Base-by-base conservation (phyloP, 2,888 invertebrate genomes). In the Sialis lutaria region DNA sequence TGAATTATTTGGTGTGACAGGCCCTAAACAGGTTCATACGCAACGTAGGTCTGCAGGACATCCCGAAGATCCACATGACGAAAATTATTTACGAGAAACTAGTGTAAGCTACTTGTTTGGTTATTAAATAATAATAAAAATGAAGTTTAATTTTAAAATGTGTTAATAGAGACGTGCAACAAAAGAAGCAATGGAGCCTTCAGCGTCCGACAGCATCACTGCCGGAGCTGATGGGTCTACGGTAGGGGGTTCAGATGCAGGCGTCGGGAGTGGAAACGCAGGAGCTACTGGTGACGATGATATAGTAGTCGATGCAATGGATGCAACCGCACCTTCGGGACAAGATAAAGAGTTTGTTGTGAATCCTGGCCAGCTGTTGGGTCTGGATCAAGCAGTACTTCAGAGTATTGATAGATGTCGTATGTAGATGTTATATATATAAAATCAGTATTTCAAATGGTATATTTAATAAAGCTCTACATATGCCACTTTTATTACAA, bases 61-160 rank as follows among this genome's bases (percentile, higher is more conserved):
- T 59, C 81, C 91, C 0, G 90, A 91, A 64, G 95, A 95, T 67
- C 91, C 91, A 3, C 89, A 90, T 60, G 93, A 95, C 69, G 89
- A 89, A 9, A 85, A 87, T 59, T 95, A 90, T 60, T 68, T 95
- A 8, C 72, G 88, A 51, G 93, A 93, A 68, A 93, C 89, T 0
- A 82, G 89, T 53, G 77, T 77, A 61, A 62, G 65, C 55, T 10
- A 42, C 9, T 9, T 31, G 39, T 30, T n/a, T 45, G 30, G 49
- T 30, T 10, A 37, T 6, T 9, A 35, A 35, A 35, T 42, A 35
- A 34, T 46, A 35, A 51, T 33, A 44, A 47, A 7, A 44, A 10
- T 9, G 6, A 33, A 9, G n/a, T 33, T 31, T 46, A n/a, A 40
- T 32, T 33, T 13, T 31, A n/a, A 6, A 37, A 45, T 47, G 43